phyloP scores from a whole-genome alignment of 2,888 invertebrate species.

The Sarcophaga caerulescens region DNA sequence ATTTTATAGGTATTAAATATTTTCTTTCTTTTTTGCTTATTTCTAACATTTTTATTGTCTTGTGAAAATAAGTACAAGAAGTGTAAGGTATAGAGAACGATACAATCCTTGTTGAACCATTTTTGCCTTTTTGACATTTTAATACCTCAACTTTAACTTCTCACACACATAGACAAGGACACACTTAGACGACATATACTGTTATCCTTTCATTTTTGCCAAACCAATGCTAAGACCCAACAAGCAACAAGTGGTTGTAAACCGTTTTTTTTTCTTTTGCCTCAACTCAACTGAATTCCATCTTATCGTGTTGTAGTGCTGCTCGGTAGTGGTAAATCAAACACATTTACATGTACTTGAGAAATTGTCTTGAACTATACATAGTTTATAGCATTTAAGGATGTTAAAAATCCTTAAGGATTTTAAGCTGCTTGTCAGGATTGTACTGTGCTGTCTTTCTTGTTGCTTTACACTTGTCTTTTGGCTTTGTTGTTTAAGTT shows the following conservation, averaged over 20 bases:
- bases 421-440: slow-evolving; percentile 76
- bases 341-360: slow-evolving; percentile 27
- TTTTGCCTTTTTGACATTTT: slow-evolving; percentile 67
- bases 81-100: slow-evolving; percentile 10
- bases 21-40: slow-evolving; percentile 14
- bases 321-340: neutral
- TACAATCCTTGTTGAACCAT: slow-evolving; percentile 49
- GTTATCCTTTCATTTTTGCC: slow-evolving; percentile 26
- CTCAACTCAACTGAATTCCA: neutral
- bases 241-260: slow-evolving; percentile 62
- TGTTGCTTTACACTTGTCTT: slow-evolving; percentile 18
- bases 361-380: slow-evolving; percentile 3
- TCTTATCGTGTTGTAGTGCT: neutral
- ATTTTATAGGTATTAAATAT: slow-evolving; percentile 22
- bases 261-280: slow-evolving; percentile 39
- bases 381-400: slow-evolving; percentile 21
- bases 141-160: slow-evolving; percentile 55
- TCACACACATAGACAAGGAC: slow-evolving; percentile 13
- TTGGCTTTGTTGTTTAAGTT: slow-evolving; percentile 57
- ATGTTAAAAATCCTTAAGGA: slow-evolving; percentile 73
- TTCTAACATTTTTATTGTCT: slow-evolving; percentile 57
- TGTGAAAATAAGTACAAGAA: slow-evolving; percentile 8
- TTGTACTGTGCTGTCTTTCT: slow-evolving; percentile 51
- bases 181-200: slow-evolving; percentile 4
- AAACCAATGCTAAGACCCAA: slow-evolving; percentile 15